Percentiles rank a stretch among this genome's conserved stretches.
Evolutionary conservation across 2,888 invertebrate genomes (phyloP).

Genomic region (Eupeodes latifasciatus): DNA sequence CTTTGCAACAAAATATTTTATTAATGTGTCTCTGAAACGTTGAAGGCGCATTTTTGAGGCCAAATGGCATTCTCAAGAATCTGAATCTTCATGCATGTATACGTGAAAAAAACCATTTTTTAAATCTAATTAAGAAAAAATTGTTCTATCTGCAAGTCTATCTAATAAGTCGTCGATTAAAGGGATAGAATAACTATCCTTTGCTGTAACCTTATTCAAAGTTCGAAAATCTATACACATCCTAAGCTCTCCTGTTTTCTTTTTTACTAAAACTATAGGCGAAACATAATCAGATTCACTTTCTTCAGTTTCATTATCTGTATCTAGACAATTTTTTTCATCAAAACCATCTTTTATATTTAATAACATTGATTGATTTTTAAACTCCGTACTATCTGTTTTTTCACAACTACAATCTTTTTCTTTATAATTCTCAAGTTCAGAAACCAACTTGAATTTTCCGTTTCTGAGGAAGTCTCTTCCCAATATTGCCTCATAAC

Average conservation of each 20-base stretch:
- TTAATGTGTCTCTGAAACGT: no score
- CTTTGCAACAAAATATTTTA: no score
- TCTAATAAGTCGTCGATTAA: background rate
- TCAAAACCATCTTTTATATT: background rate
- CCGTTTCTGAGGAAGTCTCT: no score
- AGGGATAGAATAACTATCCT: background rate
- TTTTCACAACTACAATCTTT: no score
- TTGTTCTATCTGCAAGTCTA: background rate
- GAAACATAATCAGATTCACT: constrained; percentile 64
- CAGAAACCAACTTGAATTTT: no score
- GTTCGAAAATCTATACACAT: no score
- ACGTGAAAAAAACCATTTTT: constrained; percentile 1
- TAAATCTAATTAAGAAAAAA: background rate
- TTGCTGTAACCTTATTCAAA: background rate
- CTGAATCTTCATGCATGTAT: no score
- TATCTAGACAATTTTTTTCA: background rate
- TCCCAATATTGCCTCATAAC: no score
- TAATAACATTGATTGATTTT: background rate
- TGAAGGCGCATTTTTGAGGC: no score
- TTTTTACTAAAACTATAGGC: constrained; percentile 61
- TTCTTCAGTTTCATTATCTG: background rate
- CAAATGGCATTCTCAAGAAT: no score
- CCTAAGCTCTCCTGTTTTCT: constrained; percentile 38
- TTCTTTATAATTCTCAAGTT: no score
- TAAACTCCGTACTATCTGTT: background rate